phyloP scores from a whole-genome alignment of 2,113 vertebrate genomes.

The Halichoeres trimaculatus region DNA sequence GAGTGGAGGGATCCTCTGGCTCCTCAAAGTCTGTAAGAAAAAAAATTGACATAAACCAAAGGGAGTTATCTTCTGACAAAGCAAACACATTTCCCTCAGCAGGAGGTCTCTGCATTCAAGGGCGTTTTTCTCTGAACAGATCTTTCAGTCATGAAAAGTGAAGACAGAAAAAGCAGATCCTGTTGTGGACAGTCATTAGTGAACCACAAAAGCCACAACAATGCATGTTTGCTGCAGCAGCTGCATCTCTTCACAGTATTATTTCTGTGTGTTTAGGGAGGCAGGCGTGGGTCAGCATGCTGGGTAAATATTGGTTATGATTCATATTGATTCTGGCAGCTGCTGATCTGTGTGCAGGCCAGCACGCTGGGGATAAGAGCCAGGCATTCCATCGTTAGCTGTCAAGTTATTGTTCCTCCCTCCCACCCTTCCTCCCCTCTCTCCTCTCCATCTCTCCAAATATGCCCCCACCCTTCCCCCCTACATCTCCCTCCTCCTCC shows the following conservation, averaged over 20 bases:
- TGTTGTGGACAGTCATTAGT: conserved; percentile 33
- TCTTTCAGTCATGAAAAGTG: conserved; percentile 26
- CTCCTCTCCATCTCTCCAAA: conserved; percentile 1
- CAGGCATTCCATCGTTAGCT: conserved; percentile 79
- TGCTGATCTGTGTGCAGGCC: conserved; percentile 76
- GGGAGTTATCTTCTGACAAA: conserved; percentile 29
- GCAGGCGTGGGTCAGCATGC: conserved; percentile 72
- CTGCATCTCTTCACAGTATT: conserved; percentile 66
- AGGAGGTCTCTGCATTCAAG: conserved; percentile 4
- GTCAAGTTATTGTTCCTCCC: conserved; percentile 74
- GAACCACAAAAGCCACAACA: conserved; percentile 41
- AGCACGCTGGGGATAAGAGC: conserved; percentile 68
- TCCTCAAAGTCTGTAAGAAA: conserved; percentile 91
- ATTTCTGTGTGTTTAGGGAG: conserved; percentile 64
- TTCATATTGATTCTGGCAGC: conserved; percentile 82
- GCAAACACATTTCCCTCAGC: conserved; percentile 12
- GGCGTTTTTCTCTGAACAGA: not conserved
- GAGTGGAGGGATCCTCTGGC: conserved; percentile 94
- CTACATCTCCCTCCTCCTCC: conserved; percentile 34
- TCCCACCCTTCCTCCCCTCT: conserved; percentile 29
- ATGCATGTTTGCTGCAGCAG: conserved; percentile 51
- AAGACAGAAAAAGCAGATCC: conserved; percentile 17
- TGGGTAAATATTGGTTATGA: conserved; percentile 83
- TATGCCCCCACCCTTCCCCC: conserved; percentile 11
- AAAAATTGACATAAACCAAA: conserved; percentile 12